Evolutionary conservation across 1,140 invertebrate species (phyloP).

Genomic region (Oscheius sp.): DNA sequence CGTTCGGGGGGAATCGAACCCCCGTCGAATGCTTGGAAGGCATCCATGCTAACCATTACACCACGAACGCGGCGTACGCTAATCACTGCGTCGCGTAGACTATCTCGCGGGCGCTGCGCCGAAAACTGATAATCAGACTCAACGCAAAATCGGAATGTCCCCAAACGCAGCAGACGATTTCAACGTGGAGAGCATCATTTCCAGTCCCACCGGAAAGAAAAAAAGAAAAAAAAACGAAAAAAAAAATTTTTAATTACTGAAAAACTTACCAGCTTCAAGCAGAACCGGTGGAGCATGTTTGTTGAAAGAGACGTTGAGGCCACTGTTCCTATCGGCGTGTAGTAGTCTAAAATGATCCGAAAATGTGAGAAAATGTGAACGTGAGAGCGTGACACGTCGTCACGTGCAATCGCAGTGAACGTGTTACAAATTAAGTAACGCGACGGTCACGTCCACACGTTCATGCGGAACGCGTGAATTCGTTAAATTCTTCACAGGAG

Average conservation of each 20-base stretch:
- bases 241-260: background rate
- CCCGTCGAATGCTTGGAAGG: constrained; percentile 37
- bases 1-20: constrained; percentile 31
- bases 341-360: constrained; percentile 39
- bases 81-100: too few relatives aligned
- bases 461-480: background rate
- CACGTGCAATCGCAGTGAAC: too few relatives aligned
- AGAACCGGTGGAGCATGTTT: background rate
- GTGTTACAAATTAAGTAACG: background rate
- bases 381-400: background rate
- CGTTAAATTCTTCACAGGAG: background rate
- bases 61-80: constrained; percentile 34
- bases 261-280: background rate
- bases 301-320: background rate
- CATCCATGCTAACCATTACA: constrained; percentile 38
- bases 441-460: background rate
- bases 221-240: too few relatives aligned
- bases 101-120: too few relatives aligned
- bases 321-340: background rate
- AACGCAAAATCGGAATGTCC: too few relatives aligned
- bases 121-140: too few relatives aligned
- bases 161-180: too few relatives aligned
- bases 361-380: too few relatives aligned
- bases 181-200: too few relatives aligned
- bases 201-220: too few relatives aligned